These are phyloP conservation scores for Brachypterus glaber DNA, from an alignment of 2,888 invertebrate species.

Conservation along the genomic window DNA sequence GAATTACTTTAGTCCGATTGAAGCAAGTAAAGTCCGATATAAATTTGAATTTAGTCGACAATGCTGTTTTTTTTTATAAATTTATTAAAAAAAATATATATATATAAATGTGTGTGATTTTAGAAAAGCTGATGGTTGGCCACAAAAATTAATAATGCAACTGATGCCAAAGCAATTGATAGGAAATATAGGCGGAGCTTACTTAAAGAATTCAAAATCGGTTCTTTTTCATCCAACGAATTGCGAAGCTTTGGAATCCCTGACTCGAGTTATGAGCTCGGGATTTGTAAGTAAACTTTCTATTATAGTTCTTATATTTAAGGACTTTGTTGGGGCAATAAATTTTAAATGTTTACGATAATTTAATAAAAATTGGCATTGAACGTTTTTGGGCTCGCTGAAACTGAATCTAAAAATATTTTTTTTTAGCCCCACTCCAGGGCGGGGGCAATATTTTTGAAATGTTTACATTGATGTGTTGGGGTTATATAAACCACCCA, in stretches of 20 bases:
- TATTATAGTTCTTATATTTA: constrained; percentile 6
- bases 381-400: too few species aligned
- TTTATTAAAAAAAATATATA: constrained; percentile 6
- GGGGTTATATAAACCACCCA: too few species aligned
- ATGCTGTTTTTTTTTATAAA: constrained; percentile 4
- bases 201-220: constrained; percentile 84
- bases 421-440: too few species aligned
- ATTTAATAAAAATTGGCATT: too few species aligned
- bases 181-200: constrained; percentile 80
- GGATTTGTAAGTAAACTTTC: constrained; percentile 67
- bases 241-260: constrained; percentile 75
- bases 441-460: too few species aligned
- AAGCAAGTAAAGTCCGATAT: not conserved
- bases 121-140: constrained; percentile 88
- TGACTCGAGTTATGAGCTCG: constrained; percentile 88
- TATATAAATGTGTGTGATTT: constrained; percentile 12
- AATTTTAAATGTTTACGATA: too few species aligned
- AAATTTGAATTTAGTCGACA: too few species aligned
- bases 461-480: too few species aligned
- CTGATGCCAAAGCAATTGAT: constrained; percentile 88
- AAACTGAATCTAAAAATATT: too few species aligned
- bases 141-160: constrained; percentile 85
- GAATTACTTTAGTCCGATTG: not conserved
- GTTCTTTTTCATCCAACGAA: constrained; percentile 81
- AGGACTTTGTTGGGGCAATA: constrained; percentile 1